These are phyloP conservation scores for Gambelia wislizenii DNA, from an alignment of 2,797 vertebrate species.

Conservation along the genomic window DNA sequence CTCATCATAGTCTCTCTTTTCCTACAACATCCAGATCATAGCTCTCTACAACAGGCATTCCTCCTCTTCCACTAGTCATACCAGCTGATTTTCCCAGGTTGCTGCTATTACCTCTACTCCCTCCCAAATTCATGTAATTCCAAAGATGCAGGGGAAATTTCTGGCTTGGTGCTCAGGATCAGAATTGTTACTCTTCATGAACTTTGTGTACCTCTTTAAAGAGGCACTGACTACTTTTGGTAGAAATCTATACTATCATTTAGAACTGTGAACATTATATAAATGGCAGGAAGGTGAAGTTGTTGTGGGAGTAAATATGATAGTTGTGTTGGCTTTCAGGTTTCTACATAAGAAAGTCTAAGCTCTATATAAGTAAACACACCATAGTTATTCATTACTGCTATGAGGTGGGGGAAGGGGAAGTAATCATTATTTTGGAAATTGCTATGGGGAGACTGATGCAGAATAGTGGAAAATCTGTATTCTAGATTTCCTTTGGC, in stretches of 20 bases:
- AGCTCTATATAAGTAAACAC: neutral
- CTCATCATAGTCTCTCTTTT: neutral
- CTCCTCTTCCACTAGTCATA: neutral
- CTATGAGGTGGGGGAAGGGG: neutral
- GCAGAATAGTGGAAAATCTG: neutral
- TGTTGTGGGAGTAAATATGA: neutral
- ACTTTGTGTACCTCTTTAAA: neutral
- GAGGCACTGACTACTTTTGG: neutral
- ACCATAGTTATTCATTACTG: neutral
- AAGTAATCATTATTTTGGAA: neutral
- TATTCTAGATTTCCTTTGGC: constrained; percentile 12
- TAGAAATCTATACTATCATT: neutral
- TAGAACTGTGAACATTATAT: neutral
- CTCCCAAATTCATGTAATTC: neutral
- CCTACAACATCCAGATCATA: neutral
- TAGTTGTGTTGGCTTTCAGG: neutral
- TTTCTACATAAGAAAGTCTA: neutral
- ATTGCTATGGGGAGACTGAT: neutral
- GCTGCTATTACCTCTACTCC: neutral
- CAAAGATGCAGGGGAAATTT: neutral
- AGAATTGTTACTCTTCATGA: neutral
- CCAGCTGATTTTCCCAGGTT: neutral
- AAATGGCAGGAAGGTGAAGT: neutral
- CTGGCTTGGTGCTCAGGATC: neutral
- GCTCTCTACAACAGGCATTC: neutral